Evolutionary conservation across 1,140 invertebrate genomes (phyloP).

Genomic region (Drosophila kanapiae): DNA sequence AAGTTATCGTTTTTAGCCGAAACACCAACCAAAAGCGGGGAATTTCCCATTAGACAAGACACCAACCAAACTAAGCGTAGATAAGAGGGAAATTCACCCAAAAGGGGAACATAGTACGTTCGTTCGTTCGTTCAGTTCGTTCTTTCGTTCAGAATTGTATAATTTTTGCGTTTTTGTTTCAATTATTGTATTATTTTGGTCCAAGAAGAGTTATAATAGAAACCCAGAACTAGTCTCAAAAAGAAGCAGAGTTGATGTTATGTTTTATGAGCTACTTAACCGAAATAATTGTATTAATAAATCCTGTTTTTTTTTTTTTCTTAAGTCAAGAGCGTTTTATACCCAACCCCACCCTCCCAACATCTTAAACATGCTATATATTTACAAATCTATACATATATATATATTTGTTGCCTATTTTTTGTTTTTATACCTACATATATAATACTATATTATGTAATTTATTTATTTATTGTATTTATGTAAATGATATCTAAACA

Average conservation of each 20-base stretch:
- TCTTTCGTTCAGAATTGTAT: slow-evolving; percentile 33
- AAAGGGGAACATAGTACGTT: slow-evolving; percentile 1
- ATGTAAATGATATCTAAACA: slow-evolving; percentile 67
- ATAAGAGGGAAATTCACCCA: slow-evolving; percentile 14
- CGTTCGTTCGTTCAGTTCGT: slow-evolving; percentile 21
- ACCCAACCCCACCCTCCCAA: slow-evolving; percentile 2
- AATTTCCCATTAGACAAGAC: slow-evolving; percentile 13
- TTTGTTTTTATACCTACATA: slow-evolving; percentile 65
- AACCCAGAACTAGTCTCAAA: slow-evolving; percentile 72
- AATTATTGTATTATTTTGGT: slow-evolving; percentile 11
- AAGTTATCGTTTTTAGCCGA: slow-evolving; percentile 14
- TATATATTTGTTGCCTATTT: slow-evolving; percentile 73
- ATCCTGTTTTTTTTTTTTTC: slow-evolving; percentile 29
- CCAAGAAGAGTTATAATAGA: slow-evolving; percentile 8
- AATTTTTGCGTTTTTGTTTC: slow-evolving; percentile 13
- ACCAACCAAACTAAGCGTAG: slow-evolving; percentile 14
- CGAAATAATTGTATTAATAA: slow-evolving; percentile 20
- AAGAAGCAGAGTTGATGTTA: slow-evolving; percentile 10
- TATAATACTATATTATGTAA: slow-evolving; percentile 55
- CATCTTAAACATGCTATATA: slow-evolving; percentile 30
- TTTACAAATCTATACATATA: slow-evolving; percentile 24
- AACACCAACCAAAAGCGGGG: slow-evolving; percentile 25
- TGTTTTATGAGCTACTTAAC: slow-evolving; percentile 53
- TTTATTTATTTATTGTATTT: slow-evolving; percentile 83
- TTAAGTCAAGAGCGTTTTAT: slow-evolving; percentile 23